Base-by-base conservation (phyloP, 1,140 invertebrate genomes). In the Ridgeia piscesae region DNA sequence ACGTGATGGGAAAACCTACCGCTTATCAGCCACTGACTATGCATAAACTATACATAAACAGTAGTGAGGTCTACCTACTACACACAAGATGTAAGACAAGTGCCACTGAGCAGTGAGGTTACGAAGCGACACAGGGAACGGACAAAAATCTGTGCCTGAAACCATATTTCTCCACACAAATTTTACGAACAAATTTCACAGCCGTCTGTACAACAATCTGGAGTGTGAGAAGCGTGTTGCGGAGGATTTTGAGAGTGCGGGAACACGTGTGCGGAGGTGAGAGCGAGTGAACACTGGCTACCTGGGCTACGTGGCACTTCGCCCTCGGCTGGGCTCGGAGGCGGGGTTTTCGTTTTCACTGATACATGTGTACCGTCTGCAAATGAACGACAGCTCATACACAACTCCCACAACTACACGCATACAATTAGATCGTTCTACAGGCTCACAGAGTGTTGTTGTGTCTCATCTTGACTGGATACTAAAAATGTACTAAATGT, bases 321-420 rank as follows among this genome's bases (percentile, higher is more conserved):
- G 27, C 58, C 58, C 27, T 92, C 92, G 35, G 92, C 89, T 35
- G 92, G 92, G 31, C 90, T 91, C 34, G 92, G 92, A 88, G 92
- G 92, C 17, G 92, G 92, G 33, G 92, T 92, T 89, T 91, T 92
- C 58, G 91, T 92, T 91, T 48, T 91, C 34, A 58, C 35, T 77
- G 92, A 11, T 58, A 92, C 58, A 89, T 92, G 90, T n/a, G 35
- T 91, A 31, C 88, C 58, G 58, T 77, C 58, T 77, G 58, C 58
- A 77, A 77, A 77, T 21, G 58, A 77, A 77, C 58, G 58, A 77
- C 58, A 21, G 58, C 58, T 77, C 27, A 77, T 77, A 77, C 58
- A 77, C 27, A 77, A 21, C 58, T 77, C 58, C 11, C 27, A 77
- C 27, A 4, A 31, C 17, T 77, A 77, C 11, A 31, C 27, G 58